Conservation (phyloP, 1,140 invertebrate genomes). For the Euwallacea fornicatus region DNA sequence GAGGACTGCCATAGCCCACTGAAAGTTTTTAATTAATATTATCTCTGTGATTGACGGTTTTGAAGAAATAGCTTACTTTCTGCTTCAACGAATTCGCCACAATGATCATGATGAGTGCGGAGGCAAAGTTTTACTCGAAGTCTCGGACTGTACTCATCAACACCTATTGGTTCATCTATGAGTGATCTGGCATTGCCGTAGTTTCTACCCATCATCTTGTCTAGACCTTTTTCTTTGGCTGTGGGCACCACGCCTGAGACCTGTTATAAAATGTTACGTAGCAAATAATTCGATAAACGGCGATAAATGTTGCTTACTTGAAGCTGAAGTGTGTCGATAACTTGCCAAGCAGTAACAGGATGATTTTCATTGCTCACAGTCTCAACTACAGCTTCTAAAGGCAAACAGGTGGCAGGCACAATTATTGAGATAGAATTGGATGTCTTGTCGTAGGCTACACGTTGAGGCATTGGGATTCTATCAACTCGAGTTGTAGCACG, state of each 20-base stretch:
- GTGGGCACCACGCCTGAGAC: slow-evolving; percentile 68
- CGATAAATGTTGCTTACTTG: slow-evolving; percentile 48
- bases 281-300: neutral
- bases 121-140: slow-evolving; percentile 79
- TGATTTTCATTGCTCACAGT: slow-evolving; percentile 62
- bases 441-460: slow-evolving; percentile 79
- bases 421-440: slow-evolving; percentile 73
- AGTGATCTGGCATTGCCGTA: slow-evolving; percentile 55
- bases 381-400: slow-evolving; percentile 72
- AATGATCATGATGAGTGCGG: slow-evolving; percentile 73
- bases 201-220: slow-evolving; percentile 55
- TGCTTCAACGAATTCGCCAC: slow-evolving; percentile 79
- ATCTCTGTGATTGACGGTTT: slow-evolving; percentile 1
- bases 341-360: slow-evolving; percentile 65
- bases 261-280: slow-evolving; percentile 6
- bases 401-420: slow-evolving; percentile 73
- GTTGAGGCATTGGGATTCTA: slow-evolving; percentile 76
- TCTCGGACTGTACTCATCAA: slow-evolving; percentile 65
- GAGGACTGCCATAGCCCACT: slow-evolving; percentile 75
- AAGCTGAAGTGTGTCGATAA: slow-evolving; percentile 68
- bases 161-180: slow-evolving; percentile 56
- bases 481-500: slow-evolving; percentile 78
- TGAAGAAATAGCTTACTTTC: slow-evolving; percentile 66
- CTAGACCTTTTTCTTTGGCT: slow-evolving; percentile 67
- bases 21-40: slow-evolving; percentile 39